Percentiles rank a stretch among this genome's conserved stretches.
Conservation (phyloP, 2,113 vertebrate species). For the Tragelaphus imberbis region DNA sequence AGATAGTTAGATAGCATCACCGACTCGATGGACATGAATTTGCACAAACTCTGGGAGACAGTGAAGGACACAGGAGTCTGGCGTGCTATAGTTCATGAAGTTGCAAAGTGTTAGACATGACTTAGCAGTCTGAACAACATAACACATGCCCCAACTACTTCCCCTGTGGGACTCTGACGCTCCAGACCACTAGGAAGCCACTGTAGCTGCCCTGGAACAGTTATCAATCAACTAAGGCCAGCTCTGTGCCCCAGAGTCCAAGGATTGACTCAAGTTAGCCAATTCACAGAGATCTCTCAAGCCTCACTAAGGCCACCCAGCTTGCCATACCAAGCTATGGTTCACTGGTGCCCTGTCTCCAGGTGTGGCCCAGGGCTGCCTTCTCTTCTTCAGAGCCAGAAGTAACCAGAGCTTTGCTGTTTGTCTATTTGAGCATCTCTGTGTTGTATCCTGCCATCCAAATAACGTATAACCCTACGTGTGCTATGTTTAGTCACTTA, state of each 20-base stretch:
- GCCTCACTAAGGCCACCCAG: rapidly evolving
- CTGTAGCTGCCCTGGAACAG: no score
- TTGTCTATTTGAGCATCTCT: neutral
- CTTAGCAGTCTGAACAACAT: neutral
- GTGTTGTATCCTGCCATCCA: neutral
- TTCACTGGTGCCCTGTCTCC: no score
- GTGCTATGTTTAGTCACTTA: neutral
- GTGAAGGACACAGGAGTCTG: neutral
- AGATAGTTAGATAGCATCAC: neutral
- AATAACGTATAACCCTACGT: rapidly evolving
- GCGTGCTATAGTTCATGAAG: neutral
- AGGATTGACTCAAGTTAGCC: neutral
- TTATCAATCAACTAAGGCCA: no score
- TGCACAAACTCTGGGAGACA: neutral
- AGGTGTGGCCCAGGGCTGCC: neutral
- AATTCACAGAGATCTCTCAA: neutral
- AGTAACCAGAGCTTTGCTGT: neutral
- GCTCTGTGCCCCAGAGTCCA: neutral
- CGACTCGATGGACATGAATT: neutral
- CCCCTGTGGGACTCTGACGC: rapidly evolving
- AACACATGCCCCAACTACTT: neutral
- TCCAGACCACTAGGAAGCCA: neutral
- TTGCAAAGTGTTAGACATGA: neutral
- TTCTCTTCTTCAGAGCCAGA: neutral
- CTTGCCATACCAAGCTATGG: rapidly evolving